These are phyloP conservation scores for Psilanteris sp. DNA, from an alignment of 1,140 invertebrate species.

Conservation along the genomic window DNA sequence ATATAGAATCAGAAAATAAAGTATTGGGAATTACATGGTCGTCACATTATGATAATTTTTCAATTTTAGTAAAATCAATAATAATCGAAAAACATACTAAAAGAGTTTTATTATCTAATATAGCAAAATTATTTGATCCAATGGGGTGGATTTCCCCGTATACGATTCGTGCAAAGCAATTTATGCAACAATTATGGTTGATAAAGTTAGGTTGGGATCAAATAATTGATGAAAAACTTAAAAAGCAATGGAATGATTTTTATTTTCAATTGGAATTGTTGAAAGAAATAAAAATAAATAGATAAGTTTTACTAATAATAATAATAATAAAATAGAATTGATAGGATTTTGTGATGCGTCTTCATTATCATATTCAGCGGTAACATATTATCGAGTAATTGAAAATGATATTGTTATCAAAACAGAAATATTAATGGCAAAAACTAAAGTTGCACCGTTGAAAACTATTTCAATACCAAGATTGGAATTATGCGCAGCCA, in stretches of 20 bases:
- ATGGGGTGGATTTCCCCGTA: constrained; percentile 2
- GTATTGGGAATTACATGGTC: background rate
- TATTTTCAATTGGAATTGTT: no score
- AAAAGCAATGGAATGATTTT: background rate
- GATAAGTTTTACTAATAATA: no score
- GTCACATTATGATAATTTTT: background rate
- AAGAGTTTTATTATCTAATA: background rate
- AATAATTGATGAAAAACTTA: background rate
- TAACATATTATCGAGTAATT: background rate
- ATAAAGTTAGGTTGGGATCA: background rate
- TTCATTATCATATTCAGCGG: background rate
- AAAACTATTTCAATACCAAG: background rate
- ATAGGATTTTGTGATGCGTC: background rate
- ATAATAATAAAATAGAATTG: no score
- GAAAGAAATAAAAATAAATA: no score
- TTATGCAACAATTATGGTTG: background rate
- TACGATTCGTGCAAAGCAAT: background rate
- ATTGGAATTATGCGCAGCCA: constrained; percentile 39
- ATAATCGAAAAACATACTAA: background rate
- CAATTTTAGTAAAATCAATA: no score
- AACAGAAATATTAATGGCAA: background rate
- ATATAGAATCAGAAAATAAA: background rate
- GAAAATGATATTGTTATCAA: background rate
- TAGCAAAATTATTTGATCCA: background rate
- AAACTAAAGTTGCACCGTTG: background rate